phyloP scores from a whole-genome alignment of 2,113 vertebrate genomes.

The Chitala chitala region DNA sequence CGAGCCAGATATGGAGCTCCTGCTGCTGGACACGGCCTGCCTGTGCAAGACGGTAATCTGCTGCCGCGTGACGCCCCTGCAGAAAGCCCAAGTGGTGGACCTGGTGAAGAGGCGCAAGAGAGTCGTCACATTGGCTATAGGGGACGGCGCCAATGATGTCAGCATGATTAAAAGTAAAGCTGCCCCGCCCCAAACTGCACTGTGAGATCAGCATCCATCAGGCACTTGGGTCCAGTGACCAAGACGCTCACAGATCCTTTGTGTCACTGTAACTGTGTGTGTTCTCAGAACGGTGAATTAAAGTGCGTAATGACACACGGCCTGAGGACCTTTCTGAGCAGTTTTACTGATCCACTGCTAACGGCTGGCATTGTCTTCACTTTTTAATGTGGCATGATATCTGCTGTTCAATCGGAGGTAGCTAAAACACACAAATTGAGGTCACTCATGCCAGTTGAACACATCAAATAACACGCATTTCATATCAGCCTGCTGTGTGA shows the following conservation, averaged over 20 bases:
- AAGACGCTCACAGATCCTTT: background rate
- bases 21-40: conserved; percentile 68
- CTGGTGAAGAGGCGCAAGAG: conserved; percentile 69
- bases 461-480: too few species aligned
- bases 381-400: background rate
- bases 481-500: too few species aligned
- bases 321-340: too few species aligned
- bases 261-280: too few species aligned
- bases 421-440: background rate
- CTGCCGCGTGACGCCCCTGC: conserved; percentile 71
- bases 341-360: too few species aligned
- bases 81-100: conserved; percentile 74
- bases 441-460: background rate
- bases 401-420: background rate
- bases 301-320: too few species aligned
- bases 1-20: conserved; percentile 62
- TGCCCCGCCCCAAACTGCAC: background rate
- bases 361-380: too few species aligned
- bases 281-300: too few species aligned
- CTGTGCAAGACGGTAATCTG: conserved; percentile 72
- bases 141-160: conserved; percentile 76
- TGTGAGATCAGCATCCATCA: background rate
- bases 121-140: conserved; percentile 66
- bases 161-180: conserved; percentile 76
- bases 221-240: background rate